Percentiles rank a stretch among this genome's conserved stretches.
phyloP scores from a whole-genome alignment of 2,888 invertebrate genomes.

The Pandemis cinnamomeana region DNA sequence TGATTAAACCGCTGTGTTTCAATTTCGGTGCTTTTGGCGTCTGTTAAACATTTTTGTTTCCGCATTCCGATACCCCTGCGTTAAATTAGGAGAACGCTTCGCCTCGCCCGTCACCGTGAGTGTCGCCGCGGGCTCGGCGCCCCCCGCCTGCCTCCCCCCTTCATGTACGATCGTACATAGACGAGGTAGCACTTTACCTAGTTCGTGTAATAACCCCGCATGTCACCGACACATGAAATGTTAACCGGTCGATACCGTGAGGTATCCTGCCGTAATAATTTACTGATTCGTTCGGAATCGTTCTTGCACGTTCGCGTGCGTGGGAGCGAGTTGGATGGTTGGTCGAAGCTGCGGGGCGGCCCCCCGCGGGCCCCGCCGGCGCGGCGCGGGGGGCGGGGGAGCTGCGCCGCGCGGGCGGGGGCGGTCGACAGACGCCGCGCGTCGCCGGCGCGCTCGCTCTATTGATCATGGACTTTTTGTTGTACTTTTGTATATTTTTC shows the following conservation, averaged over 20 bases:
- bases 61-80: neutral
- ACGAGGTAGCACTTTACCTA: neutral
- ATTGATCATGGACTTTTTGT: constrained; percentile 47
- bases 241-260: neutral
- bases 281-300: constrained; percentile 14
- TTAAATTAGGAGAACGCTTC: neutral
- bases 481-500: constrained; percentile 54
- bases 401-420: neutral
- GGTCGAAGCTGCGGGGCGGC: neutral
- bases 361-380: neutral
- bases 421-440: neutral
- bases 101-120: neutral
- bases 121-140: neutral
- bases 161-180: neutral
- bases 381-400: too few relatives aligned
- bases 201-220: neutral
- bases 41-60: constrained; percentile 1
- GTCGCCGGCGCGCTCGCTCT: constrained; percentile 30
- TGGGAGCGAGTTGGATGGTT: neutral
- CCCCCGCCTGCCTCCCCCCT: neutral
- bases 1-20: neutral
- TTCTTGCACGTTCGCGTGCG: constrained; percentile 1
- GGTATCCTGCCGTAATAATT: constrained; percentile 4
- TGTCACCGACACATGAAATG: neutral
- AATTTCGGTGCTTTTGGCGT: neutral